These are phyloP conservation scores for Orthonyx spaldingii DNA, from an alignment of 2,113 vertebrate species.

Conservation along the genomic window DNA sequence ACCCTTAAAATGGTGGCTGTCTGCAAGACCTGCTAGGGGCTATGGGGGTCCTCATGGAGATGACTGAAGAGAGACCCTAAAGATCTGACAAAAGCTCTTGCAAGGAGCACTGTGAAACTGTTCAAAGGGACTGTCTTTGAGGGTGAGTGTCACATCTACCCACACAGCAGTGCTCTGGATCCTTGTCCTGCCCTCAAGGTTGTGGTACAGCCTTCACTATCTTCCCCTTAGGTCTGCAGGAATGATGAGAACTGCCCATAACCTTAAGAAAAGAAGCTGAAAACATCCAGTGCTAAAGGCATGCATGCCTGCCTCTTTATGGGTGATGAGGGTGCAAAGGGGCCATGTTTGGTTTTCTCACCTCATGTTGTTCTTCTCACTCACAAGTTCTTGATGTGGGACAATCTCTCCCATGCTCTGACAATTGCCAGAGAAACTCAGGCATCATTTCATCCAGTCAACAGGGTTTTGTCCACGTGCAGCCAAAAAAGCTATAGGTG, in stretches of 20 bases:
- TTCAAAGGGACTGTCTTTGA: neutral
- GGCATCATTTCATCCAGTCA: neutral
- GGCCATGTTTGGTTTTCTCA: neutral
- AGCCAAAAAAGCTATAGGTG: neutral
- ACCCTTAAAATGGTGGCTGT: neutral
- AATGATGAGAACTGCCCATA: neutral
- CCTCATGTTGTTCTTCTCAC: neutral
- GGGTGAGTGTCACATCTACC: neutral
- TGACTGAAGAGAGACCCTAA: neutral
- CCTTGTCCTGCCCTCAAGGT: neutral
- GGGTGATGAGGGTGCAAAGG: neutral
- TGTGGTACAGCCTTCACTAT: accelerated
- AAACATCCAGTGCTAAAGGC: neutral
- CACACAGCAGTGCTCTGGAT: neutral
- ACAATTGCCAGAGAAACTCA: neutral
- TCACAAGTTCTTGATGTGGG: neutral
- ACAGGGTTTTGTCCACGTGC: accelerated
- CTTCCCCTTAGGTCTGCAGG: neutral
- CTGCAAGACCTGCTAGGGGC: neutral
- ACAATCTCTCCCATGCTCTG: neutral
- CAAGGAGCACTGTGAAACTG: neutral
- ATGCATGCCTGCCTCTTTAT: neutral
- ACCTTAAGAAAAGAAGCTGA: neutral
- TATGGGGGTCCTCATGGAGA: neutral
- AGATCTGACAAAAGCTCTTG: neutral